Percentiles rank a stretch among this genome's conserved stretches.
Evolutionary conservation across 2,113 vertebrate species (phyloP).

Genomic region (Apteryx mantelli): DNA sequence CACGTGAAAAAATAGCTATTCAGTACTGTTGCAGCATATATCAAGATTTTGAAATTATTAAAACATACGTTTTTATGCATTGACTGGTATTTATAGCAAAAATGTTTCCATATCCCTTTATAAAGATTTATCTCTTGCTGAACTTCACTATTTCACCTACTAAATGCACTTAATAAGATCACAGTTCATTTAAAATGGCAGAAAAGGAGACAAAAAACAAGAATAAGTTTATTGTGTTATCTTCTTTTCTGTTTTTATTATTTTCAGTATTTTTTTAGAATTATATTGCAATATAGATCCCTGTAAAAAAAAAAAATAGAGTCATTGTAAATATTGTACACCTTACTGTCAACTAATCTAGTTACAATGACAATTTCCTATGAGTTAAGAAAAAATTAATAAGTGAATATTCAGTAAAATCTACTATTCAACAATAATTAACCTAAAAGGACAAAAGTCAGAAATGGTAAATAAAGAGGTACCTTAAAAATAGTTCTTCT

Average conservation of each 20-base stretch:
- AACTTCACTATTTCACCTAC: constrained; percentile 37
- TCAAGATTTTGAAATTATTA: constrained; percentile 1
- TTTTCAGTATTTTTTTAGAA: not conserved
- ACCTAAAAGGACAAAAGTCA: constrained; percentile 6
- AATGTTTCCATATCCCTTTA: constrained; percentile 5
- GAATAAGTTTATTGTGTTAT: not conserved
- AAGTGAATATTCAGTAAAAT: not conserved
- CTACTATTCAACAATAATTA: constrained; percentile 32
- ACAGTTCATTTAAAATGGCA: constrained; percentile 7
- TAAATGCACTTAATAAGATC: constrained; percentile 26
- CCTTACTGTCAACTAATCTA: not conserved
- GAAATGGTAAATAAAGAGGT: constrained; percentile 27
- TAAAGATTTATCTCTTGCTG: constrained; percentile 9
- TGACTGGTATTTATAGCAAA: constrained; percentile 1
- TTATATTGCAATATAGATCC: not conserved
- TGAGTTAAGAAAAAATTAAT: not conserved
- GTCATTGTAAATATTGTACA: not conserved
- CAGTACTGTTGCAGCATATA: not conserved
- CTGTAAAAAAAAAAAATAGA: not conserved
- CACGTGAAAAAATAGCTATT: not conserved
- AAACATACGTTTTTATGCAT: not conserved
- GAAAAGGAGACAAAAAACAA: not conserved
- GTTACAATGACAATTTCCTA: not conserved
- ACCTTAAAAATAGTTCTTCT: not conserved
- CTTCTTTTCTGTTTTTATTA: not conserved